Base-by-base conservation (phyloP, 2,888 invertebrate species). In the Andrena bicolor region DNA sequence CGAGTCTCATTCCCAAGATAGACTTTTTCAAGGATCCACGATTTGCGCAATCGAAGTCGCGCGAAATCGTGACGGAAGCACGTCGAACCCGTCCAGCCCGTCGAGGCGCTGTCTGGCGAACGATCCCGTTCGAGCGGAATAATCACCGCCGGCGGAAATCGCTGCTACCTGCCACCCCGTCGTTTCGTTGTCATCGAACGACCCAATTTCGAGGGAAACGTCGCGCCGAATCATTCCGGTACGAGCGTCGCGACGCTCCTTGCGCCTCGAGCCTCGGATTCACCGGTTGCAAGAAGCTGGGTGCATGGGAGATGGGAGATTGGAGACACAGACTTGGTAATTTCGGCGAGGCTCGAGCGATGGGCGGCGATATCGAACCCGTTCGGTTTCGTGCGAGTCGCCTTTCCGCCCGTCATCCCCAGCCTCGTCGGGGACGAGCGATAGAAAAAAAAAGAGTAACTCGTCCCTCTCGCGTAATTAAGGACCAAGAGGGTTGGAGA, bases 401-500 rank as follows among this genome's bases (percentile, higher is more conserved):
- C 23, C 20, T 26, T 56, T 56, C 23, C 63, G 49, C 35, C 26
- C 16, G 41, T 41, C 41, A 5, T 41, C 1, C 41, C 16, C 41
- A 41, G 30, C 26, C 35, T 51, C 63, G 51, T 48, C 28, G n/a
- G 32, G 35, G 35, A 23, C 48, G 60, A 56, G 20, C 23, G 64
- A 69, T 16, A 48, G 72, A 72, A 82, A 72, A 76, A 77, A 85
- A 88, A 79, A 81, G 85, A 80, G 69, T 83, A 82, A 79, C 69
- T 69, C 87, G 87, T 85, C 79, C 88, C 83, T 87, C 88, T 90
- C 87, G 90, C 89, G 92, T 92, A 92, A 92, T 92, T 92, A 92
- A 92, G 91, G 90, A 90, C 90, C 89, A 88, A 88, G 85, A 88
- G 82, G 78, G 76, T 64, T 68, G 78, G 73, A 56, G 32, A 64